Percentiles rank a stretch among this genome's conserved stretches.
Conservation (phyloP, 1,140 invertebrate genomes). For the Heliconius melpomene region DNA sequence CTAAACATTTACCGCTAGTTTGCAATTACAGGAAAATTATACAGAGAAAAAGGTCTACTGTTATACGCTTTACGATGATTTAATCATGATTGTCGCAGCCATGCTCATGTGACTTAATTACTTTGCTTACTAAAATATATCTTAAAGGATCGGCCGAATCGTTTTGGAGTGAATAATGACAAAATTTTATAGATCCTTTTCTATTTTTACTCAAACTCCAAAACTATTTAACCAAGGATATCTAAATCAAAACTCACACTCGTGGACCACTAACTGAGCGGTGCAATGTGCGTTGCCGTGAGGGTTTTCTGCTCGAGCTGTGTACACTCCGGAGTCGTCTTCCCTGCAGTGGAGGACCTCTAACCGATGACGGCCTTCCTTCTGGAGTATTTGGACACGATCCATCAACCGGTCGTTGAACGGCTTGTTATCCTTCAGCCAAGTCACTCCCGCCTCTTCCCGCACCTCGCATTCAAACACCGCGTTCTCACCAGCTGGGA, state of each 20-base stretch:
- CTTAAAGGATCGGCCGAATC: not conserved
- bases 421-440: constrained; percentile 94
- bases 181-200: too few relatives aligned
- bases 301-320: constrained; percentile 91
- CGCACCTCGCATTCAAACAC: constrained; percentile 90
- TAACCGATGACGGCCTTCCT: constrained; percentile 84
- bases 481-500: constrained; percentile 91
- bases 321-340: constrained; percentile 94
- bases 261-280: constrained; percentile 91
- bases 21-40: constrained; percentile 70
- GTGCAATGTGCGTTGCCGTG: constrained; percentile 91
- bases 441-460: constrained; percentile 85
- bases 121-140: constrained; percentile 1
- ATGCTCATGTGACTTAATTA: constrained; percentile 44
- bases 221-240: not conserved
- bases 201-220: not conserved
- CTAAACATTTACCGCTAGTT: constrained; percentile 37
- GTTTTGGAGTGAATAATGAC: not conserved
- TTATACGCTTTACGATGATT: constrained; percentile 73
- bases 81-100: constrained; percentile 64
- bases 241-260: constrained; percentile 83
- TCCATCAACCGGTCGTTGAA: constrained; percentile 89
- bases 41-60: constrained; percentile 55
- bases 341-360: constrained; percentile 90
- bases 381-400: constrained; percentile 84